These are phyloP conservation scores for Gymnosoma rotundatum DNA, from an alignment of 2,888 invertebrate species.

Conservation along the genomic window DNA sequence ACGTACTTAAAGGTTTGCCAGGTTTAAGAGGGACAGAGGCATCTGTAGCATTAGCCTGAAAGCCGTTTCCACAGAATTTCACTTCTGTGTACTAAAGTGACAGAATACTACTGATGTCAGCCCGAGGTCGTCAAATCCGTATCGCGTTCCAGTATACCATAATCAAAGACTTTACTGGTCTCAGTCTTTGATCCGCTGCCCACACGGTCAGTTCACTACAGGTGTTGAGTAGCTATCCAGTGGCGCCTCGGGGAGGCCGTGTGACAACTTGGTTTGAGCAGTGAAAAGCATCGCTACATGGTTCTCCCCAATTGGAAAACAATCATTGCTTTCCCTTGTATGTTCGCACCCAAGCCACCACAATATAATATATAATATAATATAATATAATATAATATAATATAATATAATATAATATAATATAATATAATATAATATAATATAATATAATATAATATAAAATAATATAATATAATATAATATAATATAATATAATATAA, in stretches of 20 bases:
- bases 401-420: too few species aligned
- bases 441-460: too few species aligned
- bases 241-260: background rate
- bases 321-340: slow-evolving; percentile 16
- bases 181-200: background rate
- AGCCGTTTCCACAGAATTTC: background rate
- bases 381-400: too few species aligned
- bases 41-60: background rate
- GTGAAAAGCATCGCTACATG: background rate
- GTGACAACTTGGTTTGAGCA: background rate
- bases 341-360: slow-evolving; percentile 2
- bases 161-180: slow-evolving; percentile 7
- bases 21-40: background rate
- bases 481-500: too few species aligned
- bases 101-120: slow-evolving; percentile 1
- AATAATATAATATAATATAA: too few species aligned
- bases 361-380: too few species aligned
- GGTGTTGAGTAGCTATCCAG: background rate
- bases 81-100: background rate
- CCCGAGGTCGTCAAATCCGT: slow-evolving; percentile 1
- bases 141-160: slow-evolving; percentile 7
- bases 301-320: background rate
- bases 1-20: background rate
- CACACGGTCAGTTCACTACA: background rate
- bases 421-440: too few species aligned